phyloP scores from a whole-genome alignment of 2,113 vertebrate genomes.

The Nymphicus hollandicus region DNA sequence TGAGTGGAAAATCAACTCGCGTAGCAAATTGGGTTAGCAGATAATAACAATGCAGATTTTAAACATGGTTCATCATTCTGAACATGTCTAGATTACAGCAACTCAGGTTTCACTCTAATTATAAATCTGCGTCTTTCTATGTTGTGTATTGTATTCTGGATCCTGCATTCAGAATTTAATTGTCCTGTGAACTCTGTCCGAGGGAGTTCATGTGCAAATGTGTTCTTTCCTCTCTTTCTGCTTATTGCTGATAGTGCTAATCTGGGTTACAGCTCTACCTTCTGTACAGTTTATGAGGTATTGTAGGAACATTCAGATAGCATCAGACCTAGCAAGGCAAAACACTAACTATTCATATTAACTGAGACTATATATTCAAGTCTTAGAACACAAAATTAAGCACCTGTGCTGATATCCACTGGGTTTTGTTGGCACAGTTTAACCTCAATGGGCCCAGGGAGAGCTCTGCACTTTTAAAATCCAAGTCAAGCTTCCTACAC shows the following conservation, averaged over 20 bases:
- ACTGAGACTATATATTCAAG: background rate
- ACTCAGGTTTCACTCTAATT: background rate
- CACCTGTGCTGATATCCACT: background rate
- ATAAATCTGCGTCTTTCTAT: background rate
- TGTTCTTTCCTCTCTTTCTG: background rate
- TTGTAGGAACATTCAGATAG: background rate
- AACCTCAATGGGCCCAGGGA: background rate
- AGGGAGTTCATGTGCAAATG: background rate
- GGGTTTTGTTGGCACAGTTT: background rate
- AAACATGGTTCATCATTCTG: background rate
- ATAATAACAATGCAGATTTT: constrained; percentile 27
- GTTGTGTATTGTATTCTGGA: background rate
- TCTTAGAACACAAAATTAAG: background rate
- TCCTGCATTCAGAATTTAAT: background rate
- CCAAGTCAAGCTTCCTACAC: background rate
- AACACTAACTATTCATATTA: background rate
- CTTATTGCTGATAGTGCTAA: background rate
- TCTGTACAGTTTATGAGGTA: background rate
- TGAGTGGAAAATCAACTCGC: constrained; percentile 39
- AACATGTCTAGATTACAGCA: constrained; percentile 9
- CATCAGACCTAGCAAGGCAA: background rate
- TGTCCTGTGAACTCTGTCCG: background rate
- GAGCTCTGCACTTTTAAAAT: background rate
- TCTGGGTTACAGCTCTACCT: background rate
- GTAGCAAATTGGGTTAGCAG: constrained; percentile 41